Conservation (phyloP, 2,888 invertebrate genomes). For the Chloromyia formosa region DNA sequence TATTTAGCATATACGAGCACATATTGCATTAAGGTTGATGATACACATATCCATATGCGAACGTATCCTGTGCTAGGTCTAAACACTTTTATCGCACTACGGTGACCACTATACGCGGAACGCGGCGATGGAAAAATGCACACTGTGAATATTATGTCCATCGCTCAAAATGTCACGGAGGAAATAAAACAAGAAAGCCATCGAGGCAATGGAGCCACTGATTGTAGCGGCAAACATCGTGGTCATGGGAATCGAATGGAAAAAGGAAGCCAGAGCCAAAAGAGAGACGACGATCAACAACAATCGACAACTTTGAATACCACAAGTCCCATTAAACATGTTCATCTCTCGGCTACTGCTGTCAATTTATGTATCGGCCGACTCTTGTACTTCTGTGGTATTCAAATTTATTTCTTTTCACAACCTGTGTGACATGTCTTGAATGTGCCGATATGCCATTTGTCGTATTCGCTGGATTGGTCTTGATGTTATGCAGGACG, state of each 20-base stretch:
- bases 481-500: too few relatives aligned
- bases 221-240: not conserved
- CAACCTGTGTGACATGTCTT: conserved; percentile 46
- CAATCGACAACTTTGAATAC: conserved; percentile 34
- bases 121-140: conserved; percentile 9
- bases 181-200: not conserved
- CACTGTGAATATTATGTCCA: conserved; percentile 34
- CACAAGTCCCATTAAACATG: conserved; percentile 47
- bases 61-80: conserved; percentile 13
- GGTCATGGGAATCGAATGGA: not conserved
- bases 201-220: not conserved
- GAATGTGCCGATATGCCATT: conserved; percentile 37
- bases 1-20: conserved; percentile 11
- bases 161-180: conserved; percentile 34
- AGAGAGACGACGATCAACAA: conserved; percentile 5
- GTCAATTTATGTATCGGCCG: conserved; percentile 46
- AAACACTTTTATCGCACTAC: conserved; percentile 23
- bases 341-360: conserved; percentile 45
- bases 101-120: not conserved
- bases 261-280: not conserved
- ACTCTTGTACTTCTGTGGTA: conserved; percentile 39
- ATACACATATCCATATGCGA: conserved; percentile 24
- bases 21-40: conserved; percentile 31
- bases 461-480: conserved; percentile 1
- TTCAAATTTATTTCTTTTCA: conserved; percentile 49